phyloP scores from a whole-genome alignment of 2,797 vertebrate species.

The Manis pentadactyla region DNA sequence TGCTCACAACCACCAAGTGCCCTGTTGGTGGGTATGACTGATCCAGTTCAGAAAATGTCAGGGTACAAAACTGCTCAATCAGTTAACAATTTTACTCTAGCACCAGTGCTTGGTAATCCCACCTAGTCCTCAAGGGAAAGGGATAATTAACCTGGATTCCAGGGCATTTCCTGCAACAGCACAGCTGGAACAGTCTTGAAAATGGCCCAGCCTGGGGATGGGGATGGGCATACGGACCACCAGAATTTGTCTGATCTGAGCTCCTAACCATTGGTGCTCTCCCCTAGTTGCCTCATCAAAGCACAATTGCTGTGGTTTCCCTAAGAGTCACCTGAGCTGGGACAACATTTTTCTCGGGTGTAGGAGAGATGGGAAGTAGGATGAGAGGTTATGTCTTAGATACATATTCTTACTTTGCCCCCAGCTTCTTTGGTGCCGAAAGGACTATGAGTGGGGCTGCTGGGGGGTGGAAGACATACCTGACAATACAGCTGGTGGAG shows the following conservation, averaged over 20 bases:
- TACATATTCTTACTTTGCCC: constrained; percentile 8
- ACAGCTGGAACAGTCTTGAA: neutral
- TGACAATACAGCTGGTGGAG: neutral
- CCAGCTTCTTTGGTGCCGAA: constrained; percentile 39
- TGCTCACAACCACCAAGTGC: neutral
- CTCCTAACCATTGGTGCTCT: neutral
- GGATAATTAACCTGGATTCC: neutral
- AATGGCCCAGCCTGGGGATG: neutral
- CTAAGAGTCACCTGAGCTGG: neutral
- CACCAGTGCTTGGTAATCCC: neutral
- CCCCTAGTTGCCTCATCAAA: neutral
- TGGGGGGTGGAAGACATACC: neutral
- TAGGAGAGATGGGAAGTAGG: neutral
- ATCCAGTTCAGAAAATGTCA: neutral
- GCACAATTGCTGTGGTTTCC: neutral
- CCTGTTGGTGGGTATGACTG: neutral
- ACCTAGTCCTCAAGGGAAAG: neutral
- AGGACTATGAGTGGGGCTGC: neutral
- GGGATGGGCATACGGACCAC: neutral
- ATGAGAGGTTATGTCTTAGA: neutral
- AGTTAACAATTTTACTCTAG: neutral
- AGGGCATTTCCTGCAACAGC: neutral
- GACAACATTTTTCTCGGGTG: neutral
- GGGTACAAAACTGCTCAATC: neutral
- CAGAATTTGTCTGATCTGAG: neutral